Evolutionary conservation across 2,113 vertebrate species (phyloP), one percentile per base, ranked within the genome.

Genomic region (Pagrus major): DNA sequence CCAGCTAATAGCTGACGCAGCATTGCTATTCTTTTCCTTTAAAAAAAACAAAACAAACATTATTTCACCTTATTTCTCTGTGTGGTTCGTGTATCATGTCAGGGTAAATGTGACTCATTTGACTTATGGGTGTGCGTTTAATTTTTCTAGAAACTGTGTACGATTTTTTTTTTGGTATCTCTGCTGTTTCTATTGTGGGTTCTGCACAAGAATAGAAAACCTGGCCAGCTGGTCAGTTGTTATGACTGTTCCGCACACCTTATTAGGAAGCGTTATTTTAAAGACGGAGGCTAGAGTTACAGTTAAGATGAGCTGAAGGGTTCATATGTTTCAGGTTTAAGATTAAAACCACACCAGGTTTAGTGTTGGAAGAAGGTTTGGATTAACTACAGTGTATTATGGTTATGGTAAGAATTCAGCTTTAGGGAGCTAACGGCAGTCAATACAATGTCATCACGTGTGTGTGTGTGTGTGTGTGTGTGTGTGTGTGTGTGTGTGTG

Each of bases 221-320:
- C 60, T 71, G 18, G 49, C 39, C 74, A 69, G 75, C 76, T 81
- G 79, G 65, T 59, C 8, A 49, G 51, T 74, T 60, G 56, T 81
- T 37, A 55, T 44, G 31, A 39, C 37, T 54, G 71, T 69, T 58
- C 71, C 49, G 55, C 51, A 75, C 55, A 39, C 82, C 64, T 76
- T 85, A 77, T 86, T 52, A 71, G 77, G 63, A 76, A 20, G 52
- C 15, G 73, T 58, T 89, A 85, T 88, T 89, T 88, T 82, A 54
- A 81, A 80, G 47, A 9, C 9, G 1, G 37, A 27, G 44, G 58
- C 29, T 84, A 56, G 49, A 84, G 68, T 85, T 76, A 72, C 64
- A 46, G 23, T 23, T n/a, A 4, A 25, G 9, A 20, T 29, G 37
- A 10, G 10, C 20, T 73, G 46, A 14, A 31, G 3, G 56, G 58